Base-by-base conservation (phyloP, 2,113 vertebrate species). In the Atherinomorus stipes region DNA sequence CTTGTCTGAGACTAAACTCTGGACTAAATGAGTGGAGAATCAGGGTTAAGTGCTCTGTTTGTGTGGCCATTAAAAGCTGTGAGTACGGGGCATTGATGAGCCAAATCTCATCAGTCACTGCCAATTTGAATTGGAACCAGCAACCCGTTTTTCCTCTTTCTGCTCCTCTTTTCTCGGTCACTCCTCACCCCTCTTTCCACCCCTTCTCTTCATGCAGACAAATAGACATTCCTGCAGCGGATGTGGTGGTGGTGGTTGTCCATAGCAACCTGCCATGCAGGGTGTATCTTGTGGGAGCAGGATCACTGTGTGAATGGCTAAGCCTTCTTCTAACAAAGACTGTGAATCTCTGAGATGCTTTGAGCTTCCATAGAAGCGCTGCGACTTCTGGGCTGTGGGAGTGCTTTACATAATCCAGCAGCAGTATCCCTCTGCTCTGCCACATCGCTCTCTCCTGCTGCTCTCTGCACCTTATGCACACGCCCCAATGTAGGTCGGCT, bases 331-430 rank as follows among this genome's bases (percentile, higher is more conserved):
- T 88, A 89, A 90, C 91, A 91, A 92, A 89, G 76, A 64, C 84
- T 72, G 80, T 37, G 87, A 84, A 89, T 91, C 87, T 88, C 75
- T 78, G 85, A 86, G 84, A 87, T 87, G 76, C 85, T 91, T 89
- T 89, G 80, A 86, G 90, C 74, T 87, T 84, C 80, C 74, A 83
- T 71, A 83, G 83, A 76, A 78, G 81, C 65, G 21, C 79, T 83
- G 84, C 83, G 90, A 93, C 85, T 93, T 88, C 69, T 88, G 81
- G 80, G 90, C 81, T 85, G 88, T 89, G 81, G 82, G 88, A 90
- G 91, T 78, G 84, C 88, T 92, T 92, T 91, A 89, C 88, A 91
- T 93, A 92, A 92, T 90, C 88, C 83, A 84, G 78, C 88, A 87
- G 82, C 75, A 81, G 77, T 80, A 79, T 72, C 85, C 81, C 78